Evolutionary conservation across 2,797 vertebrate genomes (phyloP), one percentile per base, ranked within the genome.

Genomic region (Nyctalus aviator): DNA sequence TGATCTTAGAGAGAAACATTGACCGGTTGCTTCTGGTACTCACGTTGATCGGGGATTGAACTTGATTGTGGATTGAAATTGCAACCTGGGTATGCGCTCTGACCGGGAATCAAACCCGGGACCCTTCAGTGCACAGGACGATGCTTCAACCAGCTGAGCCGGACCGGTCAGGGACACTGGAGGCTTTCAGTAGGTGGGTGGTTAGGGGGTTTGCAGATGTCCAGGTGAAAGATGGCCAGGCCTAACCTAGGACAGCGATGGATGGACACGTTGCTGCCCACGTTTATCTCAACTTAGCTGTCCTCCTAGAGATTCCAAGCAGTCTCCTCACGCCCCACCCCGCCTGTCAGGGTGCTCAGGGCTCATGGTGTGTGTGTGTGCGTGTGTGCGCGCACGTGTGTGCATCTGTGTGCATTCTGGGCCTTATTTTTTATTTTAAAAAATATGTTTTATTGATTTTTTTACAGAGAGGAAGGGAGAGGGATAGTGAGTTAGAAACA

Each of bases 281-380:
- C 0, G 0, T 59, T 37, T 59, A 18, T 50, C 75, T 76, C 53
- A 48, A 21, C 13, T 46, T 73, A 62, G 50, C n/a, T 2, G 12
- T 64, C 71, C 78, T 50, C 46, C 25, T 84, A 30, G 66, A 48
- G 66, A 93, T 37, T 50, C 53, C 41, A 44, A 41, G n/a, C 3
- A 23, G 13, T 41, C 66, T 69, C 13, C 23, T 62, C 8, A 18
- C 2, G 8, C 15, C 44, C 14, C 30, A 6, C 14, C n/a, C 32
- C 0, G 3, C 35, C 50, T 11, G 2, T 8, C 25, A 8, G 23
- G 2, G 59, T 37, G 35, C 18, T 81, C 73, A 32, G 78, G 37
- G 14, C 48, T 6, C 1, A 0, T 15, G 44, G 27, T 35, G 32
- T n/a, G 72, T 23, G 57, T 35, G 66, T 3, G 4, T 5, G 8